Conservation (phyloP, 2,888 invertebrate genomes). For the Eupithecia inturbata region DNA sequence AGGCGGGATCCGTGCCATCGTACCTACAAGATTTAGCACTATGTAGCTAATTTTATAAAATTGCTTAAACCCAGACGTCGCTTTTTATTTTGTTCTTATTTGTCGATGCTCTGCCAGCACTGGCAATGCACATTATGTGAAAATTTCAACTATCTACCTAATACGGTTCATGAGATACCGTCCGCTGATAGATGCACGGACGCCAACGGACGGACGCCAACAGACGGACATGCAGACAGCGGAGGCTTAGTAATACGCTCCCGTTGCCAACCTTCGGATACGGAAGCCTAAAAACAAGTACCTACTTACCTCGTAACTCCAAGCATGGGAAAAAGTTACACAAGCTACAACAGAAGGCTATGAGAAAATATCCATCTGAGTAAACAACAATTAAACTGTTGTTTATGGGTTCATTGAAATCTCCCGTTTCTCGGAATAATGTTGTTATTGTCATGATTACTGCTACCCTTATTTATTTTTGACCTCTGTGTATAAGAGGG, state of each 20-base stretch:
- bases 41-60: neutral
- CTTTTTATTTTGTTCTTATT: neutral
- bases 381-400: conserved; percentile 7
- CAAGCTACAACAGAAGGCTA: neutral
- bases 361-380: neutral
- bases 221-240: neutral
- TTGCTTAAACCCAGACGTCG: neutral
- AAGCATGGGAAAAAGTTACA: neutral
- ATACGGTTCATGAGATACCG: neutral
- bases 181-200: neutral
- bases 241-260: too few species aligned
- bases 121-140: neutral
- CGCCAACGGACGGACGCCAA: neutral
- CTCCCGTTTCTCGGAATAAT: neutral
- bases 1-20: neutral
- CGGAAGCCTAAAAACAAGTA: neutral
- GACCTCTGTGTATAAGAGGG: neutral
- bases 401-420: conserved; percentile 2
- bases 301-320: neutral
- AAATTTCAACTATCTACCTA: neutral
- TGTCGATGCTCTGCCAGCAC: neutral
- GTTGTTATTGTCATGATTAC: neutral
- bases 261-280: neutral
- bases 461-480: neutral
- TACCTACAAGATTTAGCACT: neutral